phyloP scores from a whole-genome alignment of 2,113 vertebrate genomes.

The Eubucco bourcierii region DNA sequence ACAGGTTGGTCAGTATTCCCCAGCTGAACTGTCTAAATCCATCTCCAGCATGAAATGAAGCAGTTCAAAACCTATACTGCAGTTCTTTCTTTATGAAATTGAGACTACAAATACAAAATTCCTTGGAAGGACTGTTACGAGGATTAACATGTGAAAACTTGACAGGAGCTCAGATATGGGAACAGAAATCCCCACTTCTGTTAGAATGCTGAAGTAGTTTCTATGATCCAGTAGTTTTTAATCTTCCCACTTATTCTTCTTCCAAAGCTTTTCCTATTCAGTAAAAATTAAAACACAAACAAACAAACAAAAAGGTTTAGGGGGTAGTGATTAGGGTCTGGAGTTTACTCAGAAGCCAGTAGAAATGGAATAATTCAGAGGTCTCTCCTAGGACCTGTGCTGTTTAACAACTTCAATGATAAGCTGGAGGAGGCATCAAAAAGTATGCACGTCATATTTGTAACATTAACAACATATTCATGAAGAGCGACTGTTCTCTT shows the following conservation, averaged over 20 bases:
- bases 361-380: background rate
- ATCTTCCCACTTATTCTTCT: background rate
- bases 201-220: background rate
- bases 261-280: background rate
- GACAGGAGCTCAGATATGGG: background rate
- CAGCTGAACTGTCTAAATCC: background rate
- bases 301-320: background rate
- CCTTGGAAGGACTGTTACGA: background rate
- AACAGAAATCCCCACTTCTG: background rate
- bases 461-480: background rate
- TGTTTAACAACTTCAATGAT: no score
- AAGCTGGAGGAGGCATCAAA: background rate
- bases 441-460: background rate
- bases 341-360: background rate
- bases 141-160: background rate
- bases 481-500: background rate
- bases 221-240: background rate
- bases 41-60: background rate
- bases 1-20: background rate
- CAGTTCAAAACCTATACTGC: background rate
- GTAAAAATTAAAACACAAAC: no score
- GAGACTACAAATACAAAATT: background rate
- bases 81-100: background rate
- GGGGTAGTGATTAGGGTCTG: no score
- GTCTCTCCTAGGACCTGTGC: no score